Evolutionary conservation across 2,797 vertebrate species (phyloP).

Genomic region (Poeciliopsis paucimaculata): DNA sequence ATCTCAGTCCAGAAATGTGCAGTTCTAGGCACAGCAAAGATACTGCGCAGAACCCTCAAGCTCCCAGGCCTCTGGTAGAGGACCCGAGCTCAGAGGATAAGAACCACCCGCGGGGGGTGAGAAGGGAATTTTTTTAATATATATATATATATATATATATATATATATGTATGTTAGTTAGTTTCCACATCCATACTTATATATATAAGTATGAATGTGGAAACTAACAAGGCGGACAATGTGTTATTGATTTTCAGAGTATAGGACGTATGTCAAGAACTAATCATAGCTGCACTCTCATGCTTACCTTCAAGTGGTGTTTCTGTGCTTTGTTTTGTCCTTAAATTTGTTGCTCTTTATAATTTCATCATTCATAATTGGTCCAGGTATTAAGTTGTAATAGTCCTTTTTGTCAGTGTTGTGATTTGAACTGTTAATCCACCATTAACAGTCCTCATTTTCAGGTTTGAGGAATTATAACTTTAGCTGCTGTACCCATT

Average conservation of each 20-base stretch:
- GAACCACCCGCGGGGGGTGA: no score
- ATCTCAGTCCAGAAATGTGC: no score
- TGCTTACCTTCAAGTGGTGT: background rate
- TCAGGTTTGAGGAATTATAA: conserved; percentile 3
- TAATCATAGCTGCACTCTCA: background rate
- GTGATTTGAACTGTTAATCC: background rate
- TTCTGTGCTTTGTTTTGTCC: background rate
- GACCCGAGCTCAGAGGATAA: no score
- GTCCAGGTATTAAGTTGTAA: background rate
- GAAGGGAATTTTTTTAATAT: no score
- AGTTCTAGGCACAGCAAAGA: no score
- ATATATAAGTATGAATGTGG: background rate
- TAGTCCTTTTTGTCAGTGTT: background rate
- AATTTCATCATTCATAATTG: background rate
- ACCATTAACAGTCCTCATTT: conserved; percentile 5
- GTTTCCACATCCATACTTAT: no score
- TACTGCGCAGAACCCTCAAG: no score
- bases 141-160: no score
- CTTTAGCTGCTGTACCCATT: conserved; percentile 8
- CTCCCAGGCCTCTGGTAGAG: no score
- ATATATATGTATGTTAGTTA: no score
- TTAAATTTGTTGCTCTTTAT: background rate
- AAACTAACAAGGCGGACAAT: background rate
- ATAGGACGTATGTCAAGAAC: background rate
- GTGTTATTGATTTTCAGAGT: background rate